Evolutionary conservation across 92 coral and sea anemone genomes (phyloP), one percentile per base, ranked within the genome.

Genomic region (Chrysogorgia sp.): DNA sequence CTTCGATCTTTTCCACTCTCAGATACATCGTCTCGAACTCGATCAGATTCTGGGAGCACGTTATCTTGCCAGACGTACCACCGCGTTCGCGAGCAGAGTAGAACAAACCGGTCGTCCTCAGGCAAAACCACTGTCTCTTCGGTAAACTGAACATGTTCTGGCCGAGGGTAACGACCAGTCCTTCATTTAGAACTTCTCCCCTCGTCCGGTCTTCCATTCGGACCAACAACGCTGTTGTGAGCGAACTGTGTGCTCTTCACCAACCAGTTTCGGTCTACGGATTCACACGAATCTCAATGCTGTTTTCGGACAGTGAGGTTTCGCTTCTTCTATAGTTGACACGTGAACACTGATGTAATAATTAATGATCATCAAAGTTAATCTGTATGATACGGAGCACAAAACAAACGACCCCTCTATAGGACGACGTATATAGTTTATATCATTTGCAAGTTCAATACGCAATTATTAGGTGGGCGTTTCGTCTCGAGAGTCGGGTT

Each of bases 101-200:
- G 32, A 72, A 72, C 31, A 72, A 40, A 1, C 79, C 79, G 22
- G 26, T 72, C 1, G 64, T 29, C 13, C 79, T 35, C 52, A 72
- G 23, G 4, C 65, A 53, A 40, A 72, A 72, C 79, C 79, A 72
- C 31, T 50, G 30, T 4, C 31, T 31, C 55, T 72, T 72, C 0
- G 79, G 79, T 20, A 72, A 34, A 72, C 79, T 72, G 24, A 72
- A 72, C 79, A 72, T 32, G 34, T 72, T 72, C 19, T 72, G 79
- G 17, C 79, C 79, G 1, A 72, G 33, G 26, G 79, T 26, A 7
- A 72, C 79, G n/a, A 72, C 52, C 32, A 53, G 37, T 3, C 79
- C 79, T 52, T 72, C 79, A 10, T 35, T 31, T 25, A 72, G 24
- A 48, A 72, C 21, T 23, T 72, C 79, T 1, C 14, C 43, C 34